Percentiles rank a stretch among this genome's conserved stretches.
These are phyloP conservation scores for Romanogobio albipinnatus DNA, from an alignment of 2,113 vertebrate species.

Conservation along the genomic window DNA sequence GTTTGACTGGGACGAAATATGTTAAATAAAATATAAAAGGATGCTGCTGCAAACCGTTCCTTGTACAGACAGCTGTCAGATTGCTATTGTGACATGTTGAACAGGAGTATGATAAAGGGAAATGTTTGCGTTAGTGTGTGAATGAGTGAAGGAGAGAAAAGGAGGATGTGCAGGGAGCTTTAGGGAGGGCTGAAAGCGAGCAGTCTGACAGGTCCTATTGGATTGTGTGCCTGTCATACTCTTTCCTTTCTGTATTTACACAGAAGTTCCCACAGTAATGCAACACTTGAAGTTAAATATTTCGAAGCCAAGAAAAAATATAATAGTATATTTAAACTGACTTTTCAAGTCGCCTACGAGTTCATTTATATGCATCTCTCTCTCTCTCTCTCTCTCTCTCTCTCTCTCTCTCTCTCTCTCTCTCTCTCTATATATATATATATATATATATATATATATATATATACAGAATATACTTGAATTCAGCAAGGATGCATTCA, in stretches of 20 bases:
- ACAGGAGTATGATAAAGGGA: conserved; percentile 12
- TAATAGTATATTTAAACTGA: no score
- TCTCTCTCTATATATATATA: no score
- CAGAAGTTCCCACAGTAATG: not conserved
- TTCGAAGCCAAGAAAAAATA: not conserved
- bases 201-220: conserved; percentile 1
- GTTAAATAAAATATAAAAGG: not conserved
- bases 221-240: not conserved
- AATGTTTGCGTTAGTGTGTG: conserved; percentile 17
- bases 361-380: no score
- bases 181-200: not conserved
- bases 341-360: no score
- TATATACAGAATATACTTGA: no score
- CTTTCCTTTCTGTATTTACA: not conserved
- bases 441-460: no score
- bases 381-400: no score
- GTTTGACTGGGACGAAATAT: not conserved
- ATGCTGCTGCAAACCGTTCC: not conserved
- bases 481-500: not conserved
- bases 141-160: conserved; percentile 17
- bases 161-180: not conserved
- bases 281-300: not conserved
- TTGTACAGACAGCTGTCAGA: conserved; percentile 23
- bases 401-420: no score
- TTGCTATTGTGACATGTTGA: conserved; percentile 27